Base-by-base conservation (phyloP, 1,140 invertebrate species). In the Apolygus lucorum region DNA sequence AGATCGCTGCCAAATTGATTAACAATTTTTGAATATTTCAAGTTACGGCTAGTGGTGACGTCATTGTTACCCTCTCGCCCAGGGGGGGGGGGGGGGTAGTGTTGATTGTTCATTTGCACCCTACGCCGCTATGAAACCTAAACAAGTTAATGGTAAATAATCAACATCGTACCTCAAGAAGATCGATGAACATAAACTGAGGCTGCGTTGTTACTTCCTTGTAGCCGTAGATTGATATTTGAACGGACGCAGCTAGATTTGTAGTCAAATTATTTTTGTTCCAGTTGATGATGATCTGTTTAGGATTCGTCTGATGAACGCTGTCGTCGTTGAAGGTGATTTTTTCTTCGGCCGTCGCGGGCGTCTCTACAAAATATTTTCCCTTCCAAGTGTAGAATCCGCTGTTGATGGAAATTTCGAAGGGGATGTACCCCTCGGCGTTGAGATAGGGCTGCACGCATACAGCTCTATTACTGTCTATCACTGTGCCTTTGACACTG, bases 321-420 rank as follows among this genome's bases (percentile, higher is more conserved):
- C 84, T 81, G 73, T 88, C 84, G 52, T 86, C 87, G 52, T 85
- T 81, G 76, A 95, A 93, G 79, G 87, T 90, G 63, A 95, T 93
- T 75, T 87, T 88, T 78, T 93, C 90, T 0, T 88, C 85, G 2
- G 92, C 90, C 0, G 87, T 89, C 0, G 89, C 88, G 0, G 93
- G 91, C 1, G 92, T 92, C 84, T 95, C 92, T 62, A 96, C 88
- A 77, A 94, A 95, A 79, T 88, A 96, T 83, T 87, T 89, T 74
- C 93, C 93, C 75, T 92, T 93, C 91, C 93, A 97, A 74, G 94
- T 89, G 77, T 87, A 93, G 24, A 84, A 85, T 74, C 89, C 90
- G 49, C 87, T 90, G 68, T 91, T 90, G 59, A 95, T 87, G 1
- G 91, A 88, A 24, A 96, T 87, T 74, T 92, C 89, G 72, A 98